Evolutionary conservation across 92 coral and sea anemone species (phyloP).

Genomic region (Virgularia gustaviana): DNA sequence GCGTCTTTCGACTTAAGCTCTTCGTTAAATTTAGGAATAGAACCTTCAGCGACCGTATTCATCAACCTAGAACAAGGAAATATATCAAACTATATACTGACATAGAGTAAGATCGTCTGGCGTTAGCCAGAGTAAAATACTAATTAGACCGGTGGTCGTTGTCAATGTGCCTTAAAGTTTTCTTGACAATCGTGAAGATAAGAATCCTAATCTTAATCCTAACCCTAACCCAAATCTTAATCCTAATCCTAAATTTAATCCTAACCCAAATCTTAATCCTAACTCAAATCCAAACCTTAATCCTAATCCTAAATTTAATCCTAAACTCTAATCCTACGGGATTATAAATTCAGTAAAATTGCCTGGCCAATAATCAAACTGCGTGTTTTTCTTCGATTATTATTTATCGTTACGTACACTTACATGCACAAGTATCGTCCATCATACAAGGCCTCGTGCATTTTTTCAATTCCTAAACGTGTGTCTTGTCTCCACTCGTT

Average conservation of each 20-base stretch:
- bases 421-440: conserved; percentile 42
- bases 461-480: conserved; percentile 38
- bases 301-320: neutral
- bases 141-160: too few relatives aligned
- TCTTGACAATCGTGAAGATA: too few relatives aligned
- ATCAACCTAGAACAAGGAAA: conserved; percentile 34
- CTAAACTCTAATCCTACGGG: too few relatives aligned
- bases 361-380: too few relatives aligned
- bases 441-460: conserved; percentile 25
- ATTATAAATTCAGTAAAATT: too few relatives aligned
- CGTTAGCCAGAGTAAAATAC: too few relatives aligned
- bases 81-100: too few relatives aligned
- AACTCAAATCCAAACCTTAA: neutral
- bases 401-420: neutral
- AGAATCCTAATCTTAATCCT: too few relatives aligned
- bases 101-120: too few relatives aligned
- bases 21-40: conserved; percentile 37
- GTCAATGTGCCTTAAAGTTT: too few relatives aligned
- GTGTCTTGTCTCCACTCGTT: conserved; percentile 45
- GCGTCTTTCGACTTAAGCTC: conserved; percentile 19
- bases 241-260: too few relatives aligned
- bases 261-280: neutral
- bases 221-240: too few relatives aligned
- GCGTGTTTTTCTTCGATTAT: neutral
- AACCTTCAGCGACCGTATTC: conserved; percentile 26